phyloP scores from a whole-genome alignment of 2,113 vertebrate species.

The Trochalopteron elliotii region DNA sequence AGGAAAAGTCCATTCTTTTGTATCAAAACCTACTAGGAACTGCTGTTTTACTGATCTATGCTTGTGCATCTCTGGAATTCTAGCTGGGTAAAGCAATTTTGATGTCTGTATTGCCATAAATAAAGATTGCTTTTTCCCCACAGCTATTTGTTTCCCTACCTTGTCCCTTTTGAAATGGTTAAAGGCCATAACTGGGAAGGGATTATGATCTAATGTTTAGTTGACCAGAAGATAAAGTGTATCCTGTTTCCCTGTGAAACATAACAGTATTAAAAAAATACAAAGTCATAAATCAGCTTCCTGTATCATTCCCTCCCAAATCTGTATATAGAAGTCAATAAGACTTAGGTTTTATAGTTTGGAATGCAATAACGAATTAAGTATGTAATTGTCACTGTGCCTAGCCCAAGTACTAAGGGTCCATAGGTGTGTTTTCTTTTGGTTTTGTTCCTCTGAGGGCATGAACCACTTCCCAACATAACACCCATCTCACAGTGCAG shows the following conservation, averaged over 20 bases:
- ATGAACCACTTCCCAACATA: not conserved
- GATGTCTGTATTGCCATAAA: conserved; percentile 32
- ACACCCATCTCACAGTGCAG: not conserved
- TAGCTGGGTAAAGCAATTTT: conserved; percentile 39
- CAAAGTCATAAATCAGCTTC: not conserved
- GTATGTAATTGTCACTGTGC: not conserved
- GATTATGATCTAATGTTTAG: conserved; percentile 5
- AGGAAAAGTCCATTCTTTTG: conserved; percentile 45
- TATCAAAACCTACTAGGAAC: conserved; percentile 17
- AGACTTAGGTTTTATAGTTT: not conserved
- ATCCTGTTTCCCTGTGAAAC: not conserved
- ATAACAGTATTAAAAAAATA: not conserved
- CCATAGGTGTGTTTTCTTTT: accelerated
- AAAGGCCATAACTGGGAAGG: not conserved
- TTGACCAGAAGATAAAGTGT: not conserved
- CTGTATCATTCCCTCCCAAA: not conserved
- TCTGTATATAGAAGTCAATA: not conserved
- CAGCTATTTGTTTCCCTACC: conserved; percentile 11
- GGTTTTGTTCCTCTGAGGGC: accelerated
- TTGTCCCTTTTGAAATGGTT: not conserved
- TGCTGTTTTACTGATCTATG: conserved; percentile 49
- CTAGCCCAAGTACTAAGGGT: not conserved
- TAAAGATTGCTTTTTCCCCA: not conserved
- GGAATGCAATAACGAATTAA: not conserved
- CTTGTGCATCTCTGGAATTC: conserved; percentile 3